Evolutionary conservation across 2,888 invertebrate species (phyloP).

Genomic region (Timema podura): DNA sequence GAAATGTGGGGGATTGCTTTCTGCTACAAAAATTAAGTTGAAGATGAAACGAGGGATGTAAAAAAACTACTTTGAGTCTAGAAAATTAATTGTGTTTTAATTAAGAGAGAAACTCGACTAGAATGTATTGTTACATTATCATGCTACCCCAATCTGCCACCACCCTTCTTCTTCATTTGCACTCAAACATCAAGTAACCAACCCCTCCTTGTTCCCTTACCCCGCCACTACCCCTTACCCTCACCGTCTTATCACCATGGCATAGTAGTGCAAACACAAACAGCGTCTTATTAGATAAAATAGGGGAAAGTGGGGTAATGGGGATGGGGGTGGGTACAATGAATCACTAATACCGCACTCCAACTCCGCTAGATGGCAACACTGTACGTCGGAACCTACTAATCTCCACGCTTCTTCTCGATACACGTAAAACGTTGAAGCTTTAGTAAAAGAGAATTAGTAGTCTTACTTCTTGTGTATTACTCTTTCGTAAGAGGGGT

Average conservation of each 20-base stretch:
- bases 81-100: conserved; percentile 25
- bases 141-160: not conserved
- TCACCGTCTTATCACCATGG: not conserved
- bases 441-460: not conserved
- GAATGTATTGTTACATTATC: conserved; percentile 7
- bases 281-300: conserved; percentile 33
- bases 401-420: conserved; percentile 25
- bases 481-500: too few relatives aligned
- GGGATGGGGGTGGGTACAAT: conserved; percentile 8
- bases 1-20: too few relatives aligned
- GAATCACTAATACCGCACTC: conserved; percentile 28
- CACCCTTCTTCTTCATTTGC: conserved; percentile 2
- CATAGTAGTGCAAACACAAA: conserved; percentile 40
- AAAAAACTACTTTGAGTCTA: not conserved
- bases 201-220: conserved; percentile 1
- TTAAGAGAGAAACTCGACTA: conserved; percentile 18
- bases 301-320: not conserved
- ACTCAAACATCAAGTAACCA: too few relatives aligned
- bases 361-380: too few relatives aligned
- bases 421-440: conserved; percentile 22
- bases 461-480: too few relatives aligned
- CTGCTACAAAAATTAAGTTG: too few relatives aligned
- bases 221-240: conserved; percentile 22
- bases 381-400: conserved; percentile 16
- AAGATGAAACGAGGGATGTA: too few relatives aligned